A percentile compares a stretch with the other conserved stretches of the same genome.
These are phyloP conservation scores for Taeniopygia guttata DNA, from an alignment of 2,797 vertebrate species.

Conservation along the genomic window DNA sequence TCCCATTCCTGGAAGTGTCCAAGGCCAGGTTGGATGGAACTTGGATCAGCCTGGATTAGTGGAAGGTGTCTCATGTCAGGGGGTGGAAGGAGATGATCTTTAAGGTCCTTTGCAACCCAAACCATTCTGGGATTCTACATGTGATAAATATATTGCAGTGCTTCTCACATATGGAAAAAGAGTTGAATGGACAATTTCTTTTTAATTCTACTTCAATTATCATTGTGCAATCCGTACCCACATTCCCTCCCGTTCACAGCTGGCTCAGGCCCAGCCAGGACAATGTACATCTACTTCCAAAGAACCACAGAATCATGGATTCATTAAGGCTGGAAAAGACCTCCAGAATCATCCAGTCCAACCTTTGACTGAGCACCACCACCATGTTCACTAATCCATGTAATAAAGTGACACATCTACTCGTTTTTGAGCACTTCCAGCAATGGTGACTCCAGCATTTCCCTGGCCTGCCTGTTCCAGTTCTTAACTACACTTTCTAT, in stretches of 20 bases:
- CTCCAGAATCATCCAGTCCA: not conserved
- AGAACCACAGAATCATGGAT: not conserved
- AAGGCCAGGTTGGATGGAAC: fast-evolving
- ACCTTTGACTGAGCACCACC: not conserved
- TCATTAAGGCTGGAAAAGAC: not conserved
- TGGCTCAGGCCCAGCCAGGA: not conserved
- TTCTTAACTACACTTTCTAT: too few relatives aligned
- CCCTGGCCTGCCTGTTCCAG: not conserved
- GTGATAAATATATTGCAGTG: not conserved
- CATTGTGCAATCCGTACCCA: fast-evolving
- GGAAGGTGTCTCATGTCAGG: not conserved
- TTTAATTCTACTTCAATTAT: not conserved
- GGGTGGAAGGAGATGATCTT: not conserved
- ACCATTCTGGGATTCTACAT: not conserved
- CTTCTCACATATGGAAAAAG: not conserved
- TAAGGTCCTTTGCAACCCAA: not conserved
- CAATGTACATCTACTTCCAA: not conserved
- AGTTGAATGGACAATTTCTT: not conserved
- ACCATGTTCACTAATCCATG: not conserved
- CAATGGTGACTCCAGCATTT: not conserved
- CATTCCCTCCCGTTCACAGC: fast-evolving
- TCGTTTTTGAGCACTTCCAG: not conserved
- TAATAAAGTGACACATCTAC: fast-evolving
- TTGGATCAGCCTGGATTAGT: not conserved
- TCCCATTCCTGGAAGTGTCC: not conserved